These are phyloP conservation scores for Microcebus griseorufus DNA, from an alignment of 2,113 vertebrate species.

Conservation along the genomic window DNA sequence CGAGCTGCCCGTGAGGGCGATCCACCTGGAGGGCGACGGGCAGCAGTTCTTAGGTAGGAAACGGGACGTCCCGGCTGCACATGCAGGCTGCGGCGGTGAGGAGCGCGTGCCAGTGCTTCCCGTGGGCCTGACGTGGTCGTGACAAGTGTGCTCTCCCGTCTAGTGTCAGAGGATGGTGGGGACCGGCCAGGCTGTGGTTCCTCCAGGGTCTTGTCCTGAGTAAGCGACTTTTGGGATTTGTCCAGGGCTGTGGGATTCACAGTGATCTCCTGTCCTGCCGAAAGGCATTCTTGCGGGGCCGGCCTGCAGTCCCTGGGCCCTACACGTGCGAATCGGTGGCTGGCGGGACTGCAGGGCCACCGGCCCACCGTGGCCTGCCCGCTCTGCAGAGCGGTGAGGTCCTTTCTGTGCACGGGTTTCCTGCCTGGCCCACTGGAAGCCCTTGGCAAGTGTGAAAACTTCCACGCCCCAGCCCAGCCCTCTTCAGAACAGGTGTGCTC, in stretches of 20 bases:
- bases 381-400: background rate
- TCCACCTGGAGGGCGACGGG: slow-evolving; percentile 86
- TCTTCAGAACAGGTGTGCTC: background rate
- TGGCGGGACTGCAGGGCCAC: background rate
- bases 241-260: background rate
- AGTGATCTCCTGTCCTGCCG: background rate
- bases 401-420: background rate
- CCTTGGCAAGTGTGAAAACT: background rate
- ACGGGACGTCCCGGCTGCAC: rapidly evolving
- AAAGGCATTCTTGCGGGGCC: background rate
- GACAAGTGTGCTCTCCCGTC: background rate
- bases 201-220: background rate
- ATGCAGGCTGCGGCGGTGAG: background rate
- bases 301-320: rapidly evolving
- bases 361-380: background rate
- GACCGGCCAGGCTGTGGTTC: rapidly evolving
- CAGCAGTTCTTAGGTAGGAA: slow-evolving; percentile 88
- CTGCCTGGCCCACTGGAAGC: background rate
- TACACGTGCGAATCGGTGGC: background rate
- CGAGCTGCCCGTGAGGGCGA: slow-evolving; percentile 88
- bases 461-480: background rate
- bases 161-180: background rate
- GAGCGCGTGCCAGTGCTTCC: rapidly evolving
- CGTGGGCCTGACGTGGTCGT: background rate
- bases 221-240: background rate